A percentile compares a stretch with the other conserved stretches of the same genome.
phyloP scores from a whole-genome alignment of 1,140 invertebrate species.

The Nephila pilipes region DNA sequence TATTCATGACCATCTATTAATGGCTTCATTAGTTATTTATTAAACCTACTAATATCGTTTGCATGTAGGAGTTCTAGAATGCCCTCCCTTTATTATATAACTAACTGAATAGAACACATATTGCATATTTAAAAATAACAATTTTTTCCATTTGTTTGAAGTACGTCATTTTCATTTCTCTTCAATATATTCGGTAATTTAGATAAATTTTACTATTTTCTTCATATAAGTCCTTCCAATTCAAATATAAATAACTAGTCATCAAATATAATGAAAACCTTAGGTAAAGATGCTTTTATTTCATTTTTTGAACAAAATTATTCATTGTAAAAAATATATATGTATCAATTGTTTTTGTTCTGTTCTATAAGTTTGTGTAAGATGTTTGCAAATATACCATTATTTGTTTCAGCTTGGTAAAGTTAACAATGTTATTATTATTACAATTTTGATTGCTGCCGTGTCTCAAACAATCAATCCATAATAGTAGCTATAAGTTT shows the following conservation, averaged over 20 bases:
- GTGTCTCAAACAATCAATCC: neutral
- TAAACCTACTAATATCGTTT: neutral
- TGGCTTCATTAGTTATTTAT: conserved; percentile 46
- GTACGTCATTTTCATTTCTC: neutral
- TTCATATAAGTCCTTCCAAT: neutral
- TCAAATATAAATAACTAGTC: neutral
- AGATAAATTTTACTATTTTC: neutral
- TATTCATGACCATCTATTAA: conserved; percentile 51
- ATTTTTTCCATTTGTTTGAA: neutral
- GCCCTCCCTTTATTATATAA: neutral
- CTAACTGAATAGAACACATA: neutral
- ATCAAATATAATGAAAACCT: neutral
- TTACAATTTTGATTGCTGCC: neutral
- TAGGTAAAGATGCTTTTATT: neutral
- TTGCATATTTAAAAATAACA: conserved; percentile 9
- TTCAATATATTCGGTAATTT: neutral
- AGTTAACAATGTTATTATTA: neutral
- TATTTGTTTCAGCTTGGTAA: neutral
- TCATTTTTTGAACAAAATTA: neutral
- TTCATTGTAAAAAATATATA: neutral
- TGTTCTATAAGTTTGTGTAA: neutral
- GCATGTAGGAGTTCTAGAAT: neutral
- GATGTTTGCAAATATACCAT: neutral
- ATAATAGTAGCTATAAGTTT: neutral
- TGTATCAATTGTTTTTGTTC: neutral